These are phyloP conservation scores for Dioctria rufipes DNA, from an alignment of 2,888 invertebrate genomes.

Conservation along the genomic window DNA sequence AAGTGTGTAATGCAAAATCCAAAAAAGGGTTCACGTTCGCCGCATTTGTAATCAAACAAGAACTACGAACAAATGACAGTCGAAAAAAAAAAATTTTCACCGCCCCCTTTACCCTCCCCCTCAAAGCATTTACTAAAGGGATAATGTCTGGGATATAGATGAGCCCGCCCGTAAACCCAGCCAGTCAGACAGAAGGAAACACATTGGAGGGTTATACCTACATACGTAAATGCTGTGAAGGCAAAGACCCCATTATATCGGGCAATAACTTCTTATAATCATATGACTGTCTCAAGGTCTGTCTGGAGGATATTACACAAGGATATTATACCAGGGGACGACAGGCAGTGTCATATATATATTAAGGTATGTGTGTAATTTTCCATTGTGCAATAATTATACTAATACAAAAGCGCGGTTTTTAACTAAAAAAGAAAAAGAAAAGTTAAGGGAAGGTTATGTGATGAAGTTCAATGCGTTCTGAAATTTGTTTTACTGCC, in stretches of 20 bases:
- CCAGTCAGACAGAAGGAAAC: too few relatives aligned
- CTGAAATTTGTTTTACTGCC: not conserved
- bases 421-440: too few relatives aligned
- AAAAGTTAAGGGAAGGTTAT: not conserved
- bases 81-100: not conserved
- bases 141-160: too few relatives aligned
- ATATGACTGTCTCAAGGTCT: slow-evolving; percentile 49
- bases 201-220: not conserved
- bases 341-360: slow-evolving; percentile 1
- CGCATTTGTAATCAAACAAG: not conserved
- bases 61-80: not conserved
- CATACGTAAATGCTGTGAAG: not conserved
- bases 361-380: not conserved
- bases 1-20: too few relatives aligned
- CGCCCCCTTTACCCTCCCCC: too few relatives aligned
- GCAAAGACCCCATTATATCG: slow-evolving; percentile 38
- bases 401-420: not conserved
- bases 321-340: slow-evolving; percentile 1
- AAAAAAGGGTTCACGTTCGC: not conserved
- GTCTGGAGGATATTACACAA: slow-evolving; percentile 49
- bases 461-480: not conserved
- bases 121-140: too few relatives aligned
- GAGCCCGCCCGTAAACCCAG: too few relatives aligned
- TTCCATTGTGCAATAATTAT: not conserved
- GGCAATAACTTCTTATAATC: slow-evolving; percentile 46